Base-by-base conservation (phyloP, 2,797 vertebrate genomes). In the Clarias pachynema region DNA sequence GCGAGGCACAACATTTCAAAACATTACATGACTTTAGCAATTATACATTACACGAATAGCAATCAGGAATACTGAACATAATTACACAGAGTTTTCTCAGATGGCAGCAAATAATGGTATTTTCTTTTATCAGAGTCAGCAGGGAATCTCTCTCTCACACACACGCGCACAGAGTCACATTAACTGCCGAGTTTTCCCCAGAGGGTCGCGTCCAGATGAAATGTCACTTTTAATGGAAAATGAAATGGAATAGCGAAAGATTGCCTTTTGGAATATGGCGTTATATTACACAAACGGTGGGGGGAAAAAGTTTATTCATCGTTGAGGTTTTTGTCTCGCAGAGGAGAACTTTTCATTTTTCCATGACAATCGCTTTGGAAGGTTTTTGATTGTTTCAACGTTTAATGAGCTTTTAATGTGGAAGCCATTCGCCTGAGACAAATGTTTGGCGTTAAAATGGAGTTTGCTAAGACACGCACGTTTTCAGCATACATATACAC, bases 171-270 rank as follows among this genome's bases (percentile, higher is more conserved):
- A 60, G 31, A 34, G 57, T 37, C 57, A 24, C 53, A 78, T 78
- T 78, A 78, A 29, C 57, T 24, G 90, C 80, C 15, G 9, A 34
- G 57, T 60, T 80, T 94, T 85, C 93, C 95, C 96, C 92, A 68
- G 89, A 95, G 96, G 96, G 92, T 94, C 94, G 93, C 91, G 91
- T 96, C 95, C 95, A 94, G 95, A 96, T 95, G 92, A 95, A 96
- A 95, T 94, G 94, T 96, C 96, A 97, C 92, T 95, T 95, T 96
- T 96, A 96, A 96, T 95, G 95, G 95, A 94, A 94, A 95, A 95
- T 92, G 92, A 92, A 95, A 96, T 94, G 93, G 95, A 95, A 95
- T 94, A 94, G 95, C 94, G 94, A 93, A 95, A 94, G 91, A 92
- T 92, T 85, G 86, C 88, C 93, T 31, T 79, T 93, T 79, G 87